Conservation (phyloP, 1,140 invertebrate genomes). For the Dendrolimus punctatus region DNA sequence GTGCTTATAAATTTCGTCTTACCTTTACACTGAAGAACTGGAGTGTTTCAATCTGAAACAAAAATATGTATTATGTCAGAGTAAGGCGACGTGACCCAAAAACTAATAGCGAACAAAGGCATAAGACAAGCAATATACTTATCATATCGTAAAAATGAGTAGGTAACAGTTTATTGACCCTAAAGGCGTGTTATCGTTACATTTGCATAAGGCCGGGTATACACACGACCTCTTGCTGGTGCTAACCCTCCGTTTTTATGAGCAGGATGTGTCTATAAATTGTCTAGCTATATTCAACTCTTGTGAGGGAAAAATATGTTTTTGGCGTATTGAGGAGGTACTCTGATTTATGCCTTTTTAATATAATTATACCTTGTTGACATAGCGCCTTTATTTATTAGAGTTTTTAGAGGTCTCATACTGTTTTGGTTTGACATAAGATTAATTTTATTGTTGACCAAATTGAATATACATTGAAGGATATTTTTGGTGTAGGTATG, state of each 20-base stretch:
- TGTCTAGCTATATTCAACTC: slow-evolving; percentile 18
- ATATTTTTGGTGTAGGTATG: too few species aligned
- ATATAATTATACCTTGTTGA: not conserved
- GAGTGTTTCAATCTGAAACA: slow-evolving; percentile 39
- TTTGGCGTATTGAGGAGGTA: slow-evolving; percentile 3
- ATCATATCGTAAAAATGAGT: slow-evolving; percentile 60
- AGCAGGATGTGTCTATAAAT: slow-evolving; percentile 27
- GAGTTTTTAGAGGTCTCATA: too few species aligned
- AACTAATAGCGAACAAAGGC: slow-evolving; percentile 31
- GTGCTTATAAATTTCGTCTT: slow-evolving; percentile 1
- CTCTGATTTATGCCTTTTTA: slow-evolving; percentile 3
- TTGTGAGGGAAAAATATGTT: slow-evolving; percentile 15
- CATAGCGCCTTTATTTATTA: too few species aligned
- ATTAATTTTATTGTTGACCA: too few species aligned
- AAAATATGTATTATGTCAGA: slow-evolving; percentile 33
- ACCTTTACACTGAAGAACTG: slow-evolving; percentile 16
- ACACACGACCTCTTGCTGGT: slow-evolving; percentile 31
- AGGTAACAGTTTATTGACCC: slow-evolving; percentile 64
- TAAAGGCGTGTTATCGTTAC: slow-evolving; percentile 59
- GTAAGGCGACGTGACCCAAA: slow-evolving; percentile 29
- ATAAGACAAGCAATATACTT: slow-evolving; percentile 57
- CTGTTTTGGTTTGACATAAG: too few species aligned
- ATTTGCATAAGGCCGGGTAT: slow-evolving; percentile 54
- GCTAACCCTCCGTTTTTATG: slow-evolving; percentile 53
- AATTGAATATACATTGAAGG: too few species aligned